Base-by-base conservation (phyloP, 2,888 invertebrate species). In the Drosophila buzzatii region DNA sequence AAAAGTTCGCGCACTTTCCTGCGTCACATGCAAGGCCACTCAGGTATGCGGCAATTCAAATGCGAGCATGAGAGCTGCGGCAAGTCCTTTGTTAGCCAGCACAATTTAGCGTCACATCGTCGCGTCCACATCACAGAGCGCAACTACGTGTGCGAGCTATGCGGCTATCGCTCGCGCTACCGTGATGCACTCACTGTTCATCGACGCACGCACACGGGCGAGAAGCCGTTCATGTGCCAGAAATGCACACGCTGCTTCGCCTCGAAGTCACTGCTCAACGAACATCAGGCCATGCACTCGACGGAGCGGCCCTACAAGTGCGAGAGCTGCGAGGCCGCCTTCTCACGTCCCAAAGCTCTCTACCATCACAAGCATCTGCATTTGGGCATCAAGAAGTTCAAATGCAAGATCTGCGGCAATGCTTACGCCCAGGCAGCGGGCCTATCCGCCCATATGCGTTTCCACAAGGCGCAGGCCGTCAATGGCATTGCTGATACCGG, bases 401-500 rank as follows among this genome's bases (percentile, higher is more conserved):
- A 93, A 81, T 87, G 89, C 66, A 90, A 90, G 60, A 80, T 91
- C 33, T 92, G 92, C 23, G 85, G 84, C 4, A 91, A 91, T 60
- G 86, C 91, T 0, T 92, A 91, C 66, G 89, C 91, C 7, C 92
- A 92, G 76, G 84, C 88, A 57, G 91, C 92, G 20, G 93, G 93
- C 2, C 73, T 92, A 2, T 90, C 92, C 16, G 92, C 90, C 9
- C 92, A 92, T 71, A 92, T 92, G 92, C 88, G 92, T 7, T 60
- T 60, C 16, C 84, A 84, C 64, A 91, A 89, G 51, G 68, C 80
- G 5, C 82, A 89, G 59, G 51, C 62, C 9, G 20, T 56, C 31
- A 71, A 53, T 47, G 74, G 60, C 23, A 55, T 65, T 10, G 53
- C 5, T 16, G 76, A 66, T n/a, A 33, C 7, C 1, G 14, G 39